Conservation (phyloP, 1,140 invertebrate genomes). For the Penaeus japonicus region DNA sequence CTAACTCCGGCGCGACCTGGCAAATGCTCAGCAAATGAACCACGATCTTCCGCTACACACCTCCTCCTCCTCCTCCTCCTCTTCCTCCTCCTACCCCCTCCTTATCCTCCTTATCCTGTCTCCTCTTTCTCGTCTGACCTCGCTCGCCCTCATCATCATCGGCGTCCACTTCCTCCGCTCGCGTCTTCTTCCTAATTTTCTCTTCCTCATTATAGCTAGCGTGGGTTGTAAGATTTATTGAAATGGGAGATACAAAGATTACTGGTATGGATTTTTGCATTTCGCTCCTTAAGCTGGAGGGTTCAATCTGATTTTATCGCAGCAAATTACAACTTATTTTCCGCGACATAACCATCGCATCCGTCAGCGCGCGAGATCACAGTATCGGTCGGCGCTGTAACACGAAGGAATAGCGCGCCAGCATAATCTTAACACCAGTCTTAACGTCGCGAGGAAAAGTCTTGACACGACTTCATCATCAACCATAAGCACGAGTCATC, state of each 20-base stretch:
- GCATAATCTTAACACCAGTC: no score
- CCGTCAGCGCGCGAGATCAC: no score
- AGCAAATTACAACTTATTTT: no score
- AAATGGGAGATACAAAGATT: slow-evolving; percentile 15
- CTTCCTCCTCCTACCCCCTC: neutral
- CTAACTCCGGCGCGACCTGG: slow-evolving; percentile 55
- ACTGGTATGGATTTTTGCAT: neutral
- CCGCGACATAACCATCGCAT: no score
- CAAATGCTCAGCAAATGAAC: slow-evolving; percentile 56
- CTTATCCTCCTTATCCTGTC: neutral
- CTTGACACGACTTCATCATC: neutral
- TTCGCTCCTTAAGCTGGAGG: no score
- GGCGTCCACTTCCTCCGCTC: slow-evolving; percentile 27
- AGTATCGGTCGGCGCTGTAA: no score
- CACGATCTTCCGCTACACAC: slow-evolving; percentile 49
- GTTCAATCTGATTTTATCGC: no score
- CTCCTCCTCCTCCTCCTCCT: slow-evolving; percentile 1
- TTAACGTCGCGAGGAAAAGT: neutral
- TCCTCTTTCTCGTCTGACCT: neutral
- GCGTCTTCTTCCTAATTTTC: slow-evolving; percentile 3
- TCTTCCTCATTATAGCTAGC: slow-evolving; percentile 15
- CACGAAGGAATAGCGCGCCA: no score
- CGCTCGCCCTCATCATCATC: slow-evolving; percentile 8
- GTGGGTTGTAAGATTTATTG: neutral
- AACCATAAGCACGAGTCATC: slow-evolving; percentile 42